Base-by-base conservation (phyloP, 2,888 invertebrate species). In the Microplitis deprimator region DNA sequence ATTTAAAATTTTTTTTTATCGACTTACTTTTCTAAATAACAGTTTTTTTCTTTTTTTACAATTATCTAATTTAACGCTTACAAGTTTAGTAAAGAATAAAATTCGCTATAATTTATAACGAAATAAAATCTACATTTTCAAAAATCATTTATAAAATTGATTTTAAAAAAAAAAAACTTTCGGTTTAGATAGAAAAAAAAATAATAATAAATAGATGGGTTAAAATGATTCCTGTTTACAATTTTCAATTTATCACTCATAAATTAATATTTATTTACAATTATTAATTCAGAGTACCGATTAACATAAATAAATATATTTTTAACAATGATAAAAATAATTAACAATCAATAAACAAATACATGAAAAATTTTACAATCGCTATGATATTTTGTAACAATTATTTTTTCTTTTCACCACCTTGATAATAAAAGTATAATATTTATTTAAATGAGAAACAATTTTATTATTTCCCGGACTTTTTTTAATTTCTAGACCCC, bases 321-420 rank as follows among this genome's bases (percentile, higher is more conserved):
- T 50, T 50, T 50, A 50, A 50, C 50, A 50, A 50, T 50, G 10
- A 50, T 50, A 50, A 50, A 50, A 50, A 50, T 50, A 50, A 50
- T 50, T 50, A 50, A 50, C 50, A 50, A 50, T 50, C 50, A 50
- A 50, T 50, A 50, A 50, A 50, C 50, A 50, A 50, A 50, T 50
- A 29, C 29, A 29, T 29, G 29, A 29, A 13, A 50, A 50, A 50
- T 50, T 50, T 50, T 50, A 50, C 50, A 50, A 5, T 50, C 13
- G 50, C 50, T 50, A 50, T 50, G 13, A 50, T 50, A 29, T 29
- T 29, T 5, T 50, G 13, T 50, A 50, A 50, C 50, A 50, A 50
- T 50, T 29, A 29, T 29, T 29, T 13, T 50, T 8, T 8, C 50
- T 50, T 50, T 50, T 50, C 13, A 50, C 50, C 50, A 50, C 50